Percentiles rank a stretch among this genome's conserved stretches.
Evolutionary conservation across 1,140 invertebrate genomes (phyloP).

Genomic region (Drosophila rufa): DNA sequence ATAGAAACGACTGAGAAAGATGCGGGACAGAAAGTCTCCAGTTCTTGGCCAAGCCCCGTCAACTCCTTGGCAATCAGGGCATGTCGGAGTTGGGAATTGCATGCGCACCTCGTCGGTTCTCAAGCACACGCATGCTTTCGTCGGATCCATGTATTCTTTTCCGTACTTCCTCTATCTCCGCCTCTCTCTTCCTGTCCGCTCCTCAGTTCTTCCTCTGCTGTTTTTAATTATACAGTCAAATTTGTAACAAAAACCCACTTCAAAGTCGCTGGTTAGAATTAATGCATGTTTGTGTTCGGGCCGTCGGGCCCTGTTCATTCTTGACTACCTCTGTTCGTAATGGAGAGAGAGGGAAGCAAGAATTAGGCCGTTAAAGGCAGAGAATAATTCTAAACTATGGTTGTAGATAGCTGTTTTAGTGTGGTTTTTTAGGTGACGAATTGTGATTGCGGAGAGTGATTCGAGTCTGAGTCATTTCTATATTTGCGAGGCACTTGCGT

Average conservation of each 20-base stretch:
- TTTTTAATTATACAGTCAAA: constrained; percentile 65
- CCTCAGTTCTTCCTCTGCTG: background rate
- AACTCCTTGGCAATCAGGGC: constrained; percentile 24
- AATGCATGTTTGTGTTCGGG: constrained; percentile 35
- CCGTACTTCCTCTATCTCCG: constrained; percentile 18
- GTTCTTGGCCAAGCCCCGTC: background rate
- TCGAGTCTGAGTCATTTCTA: constrained; percentile 12
- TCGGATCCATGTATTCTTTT: constrained; percentile 37
- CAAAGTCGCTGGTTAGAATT: constrained; percentile 25
- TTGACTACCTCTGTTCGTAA: constrained; percentile 22
- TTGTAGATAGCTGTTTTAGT: background rate
- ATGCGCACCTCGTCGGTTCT: constrained; percentile 25
- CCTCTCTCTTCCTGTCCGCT: constrained; percentile 11
- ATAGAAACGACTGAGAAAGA: background rate
- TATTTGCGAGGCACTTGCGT: constrained; percentile 11
- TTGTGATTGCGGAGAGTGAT: constrained; percentile 1
- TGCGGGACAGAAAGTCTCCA: constrained; percentile 17
- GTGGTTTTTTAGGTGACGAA: constrained; percentile 3
- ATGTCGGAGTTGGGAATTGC: constrained; percentile 35
- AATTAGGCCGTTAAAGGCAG: constrained; percentile 10
- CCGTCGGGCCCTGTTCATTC: constrained; percentile 13
- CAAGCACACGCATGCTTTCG: constrained; percentile 27
- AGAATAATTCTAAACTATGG: constrained; percentile 16
- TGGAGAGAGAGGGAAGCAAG: background rate
- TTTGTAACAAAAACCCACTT: constrained; percentile 69